Evolutionary conservation across 1,140 invertebrate species (phyloP), one percentile per base, ranked within the genome.

Genomic region (Pseudomyrmex gracilis): DNA sequence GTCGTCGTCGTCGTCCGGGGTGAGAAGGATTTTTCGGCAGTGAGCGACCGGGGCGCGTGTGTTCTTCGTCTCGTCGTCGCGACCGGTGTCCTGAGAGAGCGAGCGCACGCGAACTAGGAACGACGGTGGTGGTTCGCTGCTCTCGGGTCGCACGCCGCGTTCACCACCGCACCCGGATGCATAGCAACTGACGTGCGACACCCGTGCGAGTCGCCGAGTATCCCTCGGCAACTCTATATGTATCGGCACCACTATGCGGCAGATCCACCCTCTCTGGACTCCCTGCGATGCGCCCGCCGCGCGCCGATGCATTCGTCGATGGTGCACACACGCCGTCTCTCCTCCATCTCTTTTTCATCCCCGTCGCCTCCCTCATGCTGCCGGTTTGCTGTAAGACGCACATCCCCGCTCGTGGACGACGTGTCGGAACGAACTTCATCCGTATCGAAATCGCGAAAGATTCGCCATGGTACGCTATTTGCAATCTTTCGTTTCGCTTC

Each of bases 221-320:
- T 70, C 76, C 63, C 76, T 55, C 61, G 47, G n/a, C 34, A 9
- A 43, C 66, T 80, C 64, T 80, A 80, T 84, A 34, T 34, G 34
- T 34, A 78, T 89, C 80, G 80, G 57, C 87, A 73, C 85, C 34
- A 61, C 85, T 89, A 89, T 89, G 88, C 88, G 87, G 88, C 88
- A 89, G 88, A 89, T 85, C 76, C 78, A 77, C 71, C 84, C 85
- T 85, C 87, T 73, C 77, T 86, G 86, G 85, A 83, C 78, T 86
- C 83, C 24, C 12, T n/a, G 84, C 87, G 87, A 87, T 87, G 87
- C 87, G 84, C 84, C 82, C 22, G 22, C 15, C 66, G 83, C 60
- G 67, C 63, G 74, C 47, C 66, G 70, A 24, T 74, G 60, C 74
- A 66, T 24, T 60, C 24, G 64, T 76, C 57, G 73, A 64, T 66